Conservation (phyloP, 2,888 invertebrate species). For the Nephrotoma flavescens region DNA sequence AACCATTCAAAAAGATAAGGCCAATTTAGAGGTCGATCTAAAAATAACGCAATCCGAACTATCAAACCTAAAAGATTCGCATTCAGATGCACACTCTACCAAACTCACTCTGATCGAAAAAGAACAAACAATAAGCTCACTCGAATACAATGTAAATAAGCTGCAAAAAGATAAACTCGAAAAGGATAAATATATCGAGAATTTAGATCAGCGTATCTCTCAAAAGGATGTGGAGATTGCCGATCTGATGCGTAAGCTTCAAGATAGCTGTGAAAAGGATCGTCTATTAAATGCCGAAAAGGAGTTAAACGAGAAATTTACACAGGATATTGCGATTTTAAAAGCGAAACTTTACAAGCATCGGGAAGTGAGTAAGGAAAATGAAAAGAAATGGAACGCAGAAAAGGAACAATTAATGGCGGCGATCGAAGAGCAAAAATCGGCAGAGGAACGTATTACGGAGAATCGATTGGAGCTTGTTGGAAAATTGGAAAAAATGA, state of each 20-base stretch:
- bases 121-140: not conserved
- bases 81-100: not conserved
- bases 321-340: conserved; percentile 23
- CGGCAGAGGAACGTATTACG: conserved; percentile 24
- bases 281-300: conserved; percentile 8
- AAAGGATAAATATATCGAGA: not conserved
- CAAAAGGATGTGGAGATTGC: not conserved
- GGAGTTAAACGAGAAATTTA: conserved; percentile 15
- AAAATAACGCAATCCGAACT: not conserved
- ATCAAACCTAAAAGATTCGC: not conserved
- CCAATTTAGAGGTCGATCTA: not conserved
- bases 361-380: conserved; percentile 15
- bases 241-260: not conserved
- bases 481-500: conserved; percentile 61
- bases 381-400: conserved; percentile 17
- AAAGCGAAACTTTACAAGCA: conserved; percentile 25
- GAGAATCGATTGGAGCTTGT: conserved; percentile 46
- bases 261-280: not conserved
- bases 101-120: not conserved
- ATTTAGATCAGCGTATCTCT: not conserved
- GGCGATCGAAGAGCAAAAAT: conserved; percentile 13
- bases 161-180: not conserved
- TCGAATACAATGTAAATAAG: not conserved
- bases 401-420: conserved; percentile 18
- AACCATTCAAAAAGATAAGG: not conserved